Evolutionary conservation across 2,888 invertebrate species (phyloP), one percentile per base, ranked within the genome.

Genomic region (Tetramorium bicarinatum): DNA sequence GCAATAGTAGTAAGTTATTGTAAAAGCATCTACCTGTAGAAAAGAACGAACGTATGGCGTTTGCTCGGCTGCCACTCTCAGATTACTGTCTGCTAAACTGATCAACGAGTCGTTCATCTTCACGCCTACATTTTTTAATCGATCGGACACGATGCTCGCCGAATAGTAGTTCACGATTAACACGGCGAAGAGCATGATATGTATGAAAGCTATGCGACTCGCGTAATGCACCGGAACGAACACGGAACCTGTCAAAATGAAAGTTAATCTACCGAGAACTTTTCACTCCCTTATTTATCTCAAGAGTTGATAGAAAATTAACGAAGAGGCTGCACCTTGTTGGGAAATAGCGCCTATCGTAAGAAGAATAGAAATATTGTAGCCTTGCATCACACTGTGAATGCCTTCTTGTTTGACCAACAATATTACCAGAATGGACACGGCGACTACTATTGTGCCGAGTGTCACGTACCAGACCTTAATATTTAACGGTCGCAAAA

Each of bases 101-200:
- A 90, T 89, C 13, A 94, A 77, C 13, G 94, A 94, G 84, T 94
- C 94, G 74, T 93, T 93, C 88, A 94, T 93, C 83, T 93, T 94
- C 7, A 90, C 88, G 2, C 91, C 89, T 4, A 91, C 92, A 47
- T 92, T 89, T 66, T 89, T 93, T 29, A 94, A 87, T 29, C 93
- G 91, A 6, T 91, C 91, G 0, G 94, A 94, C 8, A 94, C 94
- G 4, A 94, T 89, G 41, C 92, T 93, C 7, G 94, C 93, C 3
- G 93, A 92, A 76, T 94, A 94, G 80, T 93, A 94, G 85, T 94
- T 94, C 13, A 91, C 87, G 0, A 94, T 88, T n/a, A 94, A 80
- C 9, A 92, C 79, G 41, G 93, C 91, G 67, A 93, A 93, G 2
- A 93, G 41, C 77, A 94, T 87, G 0, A 93, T 87, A 59, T 91